Conservation (phyloP, 1,140 invertebrate genomes). For the Daktulosphaira vitifoliae region DNA sequence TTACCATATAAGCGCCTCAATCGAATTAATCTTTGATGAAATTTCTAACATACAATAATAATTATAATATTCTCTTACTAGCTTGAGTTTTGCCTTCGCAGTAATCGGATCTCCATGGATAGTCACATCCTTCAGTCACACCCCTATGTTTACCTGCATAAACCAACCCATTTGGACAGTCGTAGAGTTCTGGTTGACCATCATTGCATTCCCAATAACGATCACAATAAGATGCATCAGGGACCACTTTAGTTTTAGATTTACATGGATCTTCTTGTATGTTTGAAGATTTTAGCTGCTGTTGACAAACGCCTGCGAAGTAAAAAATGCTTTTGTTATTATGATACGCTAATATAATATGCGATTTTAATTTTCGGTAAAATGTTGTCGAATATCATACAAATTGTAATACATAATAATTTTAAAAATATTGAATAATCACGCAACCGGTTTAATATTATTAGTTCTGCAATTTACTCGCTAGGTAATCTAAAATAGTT, state of each 20-base stretch:
- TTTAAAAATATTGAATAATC: too few relatives aligned
- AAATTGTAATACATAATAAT: too few relatives aligned
- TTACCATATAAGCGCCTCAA: too few relatives aligned
- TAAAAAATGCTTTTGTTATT: too few relatives aligned
- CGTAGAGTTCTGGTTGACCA: constrained; percentile 68
- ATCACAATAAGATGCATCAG: constrained; percentile 73
- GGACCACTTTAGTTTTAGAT: constrained; percentile 50
- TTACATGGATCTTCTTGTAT: constrained; percentile 41
- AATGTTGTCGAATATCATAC: too few relatives aligned
- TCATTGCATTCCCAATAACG: constrained; percentile 72
- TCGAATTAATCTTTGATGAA: too few relatives aligned
- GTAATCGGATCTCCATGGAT: constrained; percentile 79
- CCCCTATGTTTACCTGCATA: constrained; percentile 79
- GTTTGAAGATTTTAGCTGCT: constrained; percentile 35
- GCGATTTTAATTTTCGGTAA: too few relatives aligned
- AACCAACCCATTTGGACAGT: constrained; percentile 82
- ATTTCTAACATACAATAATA: too few relatives aligned
- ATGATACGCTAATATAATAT: neutral
- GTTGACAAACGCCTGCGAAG: constrained; percentile 18
- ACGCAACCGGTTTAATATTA: too few relatives aligned
- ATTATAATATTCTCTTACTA: constrained; percentile 46
- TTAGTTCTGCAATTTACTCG: too few relatives aligned
- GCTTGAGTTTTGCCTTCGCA: constrained; percentile 68
- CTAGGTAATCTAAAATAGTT: too few relatives aligned
- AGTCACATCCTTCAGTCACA: constrained; percentile 78